A percentile compares a stretch with the other conserved stretches of the same genome.
Conservation (phyloP, 2,113 vertebrate species). For the Cephalopholis sonnerati region DNA sequence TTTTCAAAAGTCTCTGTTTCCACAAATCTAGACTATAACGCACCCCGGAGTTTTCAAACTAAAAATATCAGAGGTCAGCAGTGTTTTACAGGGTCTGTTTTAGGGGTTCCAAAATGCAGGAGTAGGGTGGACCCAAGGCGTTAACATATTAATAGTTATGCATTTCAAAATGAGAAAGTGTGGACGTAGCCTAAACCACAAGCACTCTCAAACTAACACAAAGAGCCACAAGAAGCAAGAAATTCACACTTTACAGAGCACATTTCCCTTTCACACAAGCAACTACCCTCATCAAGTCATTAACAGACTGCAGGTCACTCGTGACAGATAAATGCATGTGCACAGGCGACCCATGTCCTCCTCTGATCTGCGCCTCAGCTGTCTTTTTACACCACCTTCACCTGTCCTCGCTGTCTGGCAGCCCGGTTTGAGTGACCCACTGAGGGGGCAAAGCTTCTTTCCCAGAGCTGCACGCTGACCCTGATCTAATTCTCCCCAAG, state of each 20-base stretch:
- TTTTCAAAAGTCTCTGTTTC: too few species aligned
- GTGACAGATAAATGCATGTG: conserved; percentile 34
- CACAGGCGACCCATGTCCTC: conserved; percentile 30
- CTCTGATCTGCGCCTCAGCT: conserved; percentile 54
- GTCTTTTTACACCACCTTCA: conserved; percentile 57
- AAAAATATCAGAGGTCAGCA: too few species aligned
- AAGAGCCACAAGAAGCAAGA: conserved; percentile 9
- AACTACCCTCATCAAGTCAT: conserved; percentile 7
- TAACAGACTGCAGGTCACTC: background rate
- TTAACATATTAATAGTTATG: too few species aligned
- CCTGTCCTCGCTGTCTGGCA: conserved; percentile 50
- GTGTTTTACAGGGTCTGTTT: too few species aligned
- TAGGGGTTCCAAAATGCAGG: too few species aligned
- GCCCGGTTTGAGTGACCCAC: conserved; percentile 20
- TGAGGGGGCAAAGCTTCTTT: conserved; percentile 3
- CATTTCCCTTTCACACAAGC: background rate
- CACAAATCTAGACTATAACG: too few species aligned
- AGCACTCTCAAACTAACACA: conserved; percentile 3
- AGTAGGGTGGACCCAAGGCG: too few species aligned
- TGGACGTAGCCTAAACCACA: background rate
- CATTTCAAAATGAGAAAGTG: too few species aligned
- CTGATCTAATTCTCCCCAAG: conserved; percentile 57
- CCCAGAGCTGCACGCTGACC: conserved; percentile 52
- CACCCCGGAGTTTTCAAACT: too few species aligned
- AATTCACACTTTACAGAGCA: conserved; percentile 18